Evolutionary conservation across 1,140 invertebrate species (phyloP).

Genomic region (Homalodisca vitripennis): DNA sequence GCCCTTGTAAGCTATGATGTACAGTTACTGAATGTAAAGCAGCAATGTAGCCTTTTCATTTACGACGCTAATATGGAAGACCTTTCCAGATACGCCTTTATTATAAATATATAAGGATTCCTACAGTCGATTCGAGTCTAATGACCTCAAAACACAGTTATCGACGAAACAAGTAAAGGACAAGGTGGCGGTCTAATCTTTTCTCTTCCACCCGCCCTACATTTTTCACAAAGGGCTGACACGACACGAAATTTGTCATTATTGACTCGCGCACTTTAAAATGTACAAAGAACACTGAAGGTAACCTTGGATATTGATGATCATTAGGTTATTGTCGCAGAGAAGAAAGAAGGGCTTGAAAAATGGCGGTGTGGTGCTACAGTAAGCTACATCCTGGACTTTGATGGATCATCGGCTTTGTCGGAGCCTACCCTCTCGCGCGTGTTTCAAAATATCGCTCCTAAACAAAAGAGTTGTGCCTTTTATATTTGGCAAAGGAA

Average conservation of each 20-base stretch:
- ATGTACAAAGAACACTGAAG: constrained; percentile 26
- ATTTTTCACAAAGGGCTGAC: constrained; percentile 15
- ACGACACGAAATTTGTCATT: constrained; percentile 16
- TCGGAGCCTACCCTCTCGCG: neutral
- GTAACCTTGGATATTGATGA: constrained; percentile 25
- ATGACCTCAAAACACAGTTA: constrained; percentile 1
- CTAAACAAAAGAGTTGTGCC: neutral
- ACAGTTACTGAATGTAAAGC: too few species aligned
- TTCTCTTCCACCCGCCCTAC: constrained; percentile 2
- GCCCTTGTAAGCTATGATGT: too few species aligned
- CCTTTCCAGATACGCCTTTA: too few species aligned
- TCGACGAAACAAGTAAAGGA: constrained; percentile 1
- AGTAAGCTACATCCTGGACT: constrained; percentile 11
- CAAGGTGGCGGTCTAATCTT: constrained; percentile 4
- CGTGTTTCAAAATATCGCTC: neutral
- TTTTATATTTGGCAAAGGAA: too few species aligned
- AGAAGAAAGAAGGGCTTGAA: constrained; percentile 21
- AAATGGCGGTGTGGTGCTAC: constrained; percentile 14
- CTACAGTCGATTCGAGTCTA: too few species aligned
- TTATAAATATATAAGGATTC: too few species aligned
- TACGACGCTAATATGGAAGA: too few species aligned
- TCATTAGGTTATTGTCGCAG: constrained; percentile 15
- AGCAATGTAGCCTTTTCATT: too few species aligned
- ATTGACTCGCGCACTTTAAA: constrained; percentile 23
- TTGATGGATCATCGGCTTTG: constrained; percentile 17